These are phyloP conservation scores for Listronotus bonariensis DNA, from an alignment of 1,140 invertebrate species.

Conservation along the genomic window DNA sequence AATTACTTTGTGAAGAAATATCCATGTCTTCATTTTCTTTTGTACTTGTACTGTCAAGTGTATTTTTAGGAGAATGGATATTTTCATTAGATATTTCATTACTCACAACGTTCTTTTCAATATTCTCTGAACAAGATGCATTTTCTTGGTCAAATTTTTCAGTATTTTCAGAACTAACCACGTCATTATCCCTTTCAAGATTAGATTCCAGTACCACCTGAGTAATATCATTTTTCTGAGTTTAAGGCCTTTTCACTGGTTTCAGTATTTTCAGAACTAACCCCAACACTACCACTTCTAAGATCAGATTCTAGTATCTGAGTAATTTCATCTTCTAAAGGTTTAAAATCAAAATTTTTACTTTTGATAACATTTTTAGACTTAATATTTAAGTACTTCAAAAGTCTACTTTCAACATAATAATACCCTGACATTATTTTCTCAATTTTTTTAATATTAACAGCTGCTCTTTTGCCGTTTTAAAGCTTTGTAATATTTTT, in stretches of 20 bases:
- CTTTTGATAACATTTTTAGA: constrained; percentile 5
- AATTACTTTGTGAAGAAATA: too few species aligned
- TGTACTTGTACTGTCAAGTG: neutral
- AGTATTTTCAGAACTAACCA: too few species aligned
- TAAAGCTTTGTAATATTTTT: constrained; percentile 66
- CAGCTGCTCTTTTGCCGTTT: constrained; percentile 58
- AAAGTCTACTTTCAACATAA: constrained; percentile 60
- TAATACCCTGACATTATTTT: constrained; percentile 67
- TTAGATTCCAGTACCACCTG: too few species aligned
- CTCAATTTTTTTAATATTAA: constrained; percentile 62
- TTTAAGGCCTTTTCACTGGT: neutral
- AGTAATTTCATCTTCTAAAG: constrained; percentile 6
- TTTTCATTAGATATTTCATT: constrained; percentile 1
- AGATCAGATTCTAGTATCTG: neutral
- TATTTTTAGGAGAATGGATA: neutral
- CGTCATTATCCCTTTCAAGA: too few species aligned
- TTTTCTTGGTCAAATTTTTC: too few species aligned
- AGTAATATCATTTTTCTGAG: too few species aligned
- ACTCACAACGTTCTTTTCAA: neutral
- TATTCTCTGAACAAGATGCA: neutral
- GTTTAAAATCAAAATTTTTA: constrained; percentile 32
- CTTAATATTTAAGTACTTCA: constrained; percentile 60
- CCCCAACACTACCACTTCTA: neutral
- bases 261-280: constrained; percentile 2
- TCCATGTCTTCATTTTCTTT: too few species aligned